Evolutionary conservation across 2,797 vertebrate genomes (phyloP).

Genomic region (Tokudaia muenninki): DNA sequence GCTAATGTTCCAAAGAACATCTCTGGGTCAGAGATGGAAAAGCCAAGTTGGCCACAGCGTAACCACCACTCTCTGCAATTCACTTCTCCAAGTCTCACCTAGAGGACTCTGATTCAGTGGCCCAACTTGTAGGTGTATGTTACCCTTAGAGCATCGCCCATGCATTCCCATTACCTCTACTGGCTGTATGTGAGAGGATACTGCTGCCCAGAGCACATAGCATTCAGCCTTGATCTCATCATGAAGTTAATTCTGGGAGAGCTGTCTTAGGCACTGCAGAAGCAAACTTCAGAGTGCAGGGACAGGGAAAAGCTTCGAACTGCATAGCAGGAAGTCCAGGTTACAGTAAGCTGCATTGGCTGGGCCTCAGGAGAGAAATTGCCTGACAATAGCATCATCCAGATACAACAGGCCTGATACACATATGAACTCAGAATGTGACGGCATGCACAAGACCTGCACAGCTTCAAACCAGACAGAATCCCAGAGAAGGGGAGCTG

Average conservation of each 20-base stretch:
- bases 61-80: background rate
- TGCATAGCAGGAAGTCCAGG: background rate
- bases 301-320: background rate
- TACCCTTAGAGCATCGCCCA: accelerated
- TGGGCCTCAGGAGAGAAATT: background rate
- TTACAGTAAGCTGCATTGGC: background rate
- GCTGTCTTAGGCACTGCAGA: constrained; percentile 35
- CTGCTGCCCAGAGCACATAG: accelerated
- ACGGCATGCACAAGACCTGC: background rate
- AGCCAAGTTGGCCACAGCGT: background rate
- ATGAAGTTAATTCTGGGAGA: constrained; percentile 48
- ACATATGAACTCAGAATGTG: background rate
- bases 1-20: too few species aligned
- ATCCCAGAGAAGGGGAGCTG: background rate
- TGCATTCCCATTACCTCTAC: constrained; percentile 15
- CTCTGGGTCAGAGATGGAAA: background rate
- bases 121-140: accelerated
- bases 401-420: background rate
- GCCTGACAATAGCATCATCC: background rate
- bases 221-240: constrained; percentile 21
- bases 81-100: background rate
- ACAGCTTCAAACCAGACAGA: background rate
- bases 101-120: constrained; percentile 48
- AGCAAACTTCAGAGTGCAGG: background rate
- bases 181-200: accelerated